Base-by-base conservation (phyloP, 2,113 vertebrate genomes). In the Illadopsis cleaveri region DNA sequence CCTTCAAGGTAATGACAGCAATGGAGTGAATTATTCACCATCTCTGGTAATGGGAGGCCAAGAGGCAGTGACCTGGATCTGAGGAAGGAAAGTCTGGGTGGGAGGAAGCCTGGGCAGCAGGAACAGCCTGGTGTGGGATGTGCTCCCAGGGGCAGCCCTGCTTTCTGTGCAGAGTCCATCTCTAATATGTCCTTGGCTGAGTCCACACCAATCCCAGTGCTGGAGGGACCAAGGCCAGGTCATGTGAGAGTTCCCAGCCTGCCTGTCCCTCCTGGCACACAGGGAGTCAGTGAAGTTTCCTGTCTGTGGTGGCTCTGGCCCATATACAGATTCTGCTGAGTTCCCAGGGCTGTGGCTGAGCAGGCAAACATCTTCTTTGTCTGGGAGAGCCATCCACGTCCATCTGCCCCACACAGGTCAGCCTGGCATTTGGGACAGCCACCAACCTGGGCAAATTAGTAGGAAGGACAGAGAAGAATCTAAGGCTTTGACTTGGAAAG, bases 1-100 rank as follows among this genome's bases (percentile, higher is more conserved):
- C 96, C 92, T 98, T 86, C 92, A 96, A 97, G 92, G 96, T 97
- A 98, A 97, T 96, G 97, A 97, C 97, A 97, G 94, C 97, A 97
- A 94, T 75, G 96, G 90, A 97, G 97, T 95, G 94, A 97, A 98
- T 97, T 98, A 98, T 97, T 98, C 96, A 96, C 97, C 89, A 82
- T 96, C 84, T 31, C 57, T 69, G 95, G 89, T 22, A 75, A 91
- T 94, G 96, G 60, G 80, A 98, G 97, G 97, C 97, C 94, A 65
- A 77, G 83, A 96, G 97, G 97, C 97, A 96, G 93, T 97, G 97
- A 98, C 97, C 98, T 96, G 95, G 68, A 98, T 98, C 94, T 89
- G 94, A 47, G 90, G 85, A 97, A 97, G 94, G 96, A 85, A 97
- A 96, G 54, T 82, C 90, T 76, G 95, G 95, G 91, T 28, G 25